These are phyloP conservation scores for Lates japonicus DNA, from an alignment of 2,797 vertebrate species.

Conservation along the genomic window DNA sequence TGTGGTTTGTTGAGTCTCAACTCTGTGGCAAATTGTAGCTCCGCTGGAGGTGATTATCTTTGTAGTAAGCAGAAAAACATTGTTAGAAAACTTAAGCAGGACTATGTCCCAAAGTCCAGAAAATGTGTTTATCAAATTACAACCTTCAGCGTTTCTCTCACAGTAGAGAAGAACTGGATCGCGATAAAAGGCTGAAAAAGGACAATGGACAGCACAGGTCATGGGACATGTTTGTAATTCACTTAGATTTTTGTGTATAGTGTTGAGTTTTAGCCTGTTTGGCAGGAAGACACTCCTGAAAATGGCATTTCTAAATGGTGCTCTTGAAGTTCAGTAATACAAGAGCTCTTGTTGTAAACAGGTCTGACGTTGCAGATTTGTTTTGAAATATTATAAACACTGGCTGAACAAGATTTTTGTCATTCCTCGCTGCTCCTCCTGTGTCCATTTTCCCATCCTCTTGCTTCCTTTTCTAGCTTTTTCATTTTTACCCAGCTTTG, in stretches of 20 bases:
- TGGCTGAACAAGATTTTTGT: conserved; percentile 26
- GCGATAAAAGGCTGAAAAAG: conserved; percentile 20
- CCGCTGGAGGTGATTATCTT: neutral
- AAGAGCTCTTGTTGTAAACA: conserved; percentile 17
- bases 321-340: neutral
- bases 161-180: neutral
- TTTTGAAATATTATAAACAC: conserved; percentile 48
- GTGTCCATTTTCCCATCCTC: conserved; percentile 13
- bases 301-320: conserved; percentile 14
- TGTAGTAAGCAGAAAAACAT: neutral
- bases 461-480: conserved; percentile 35
- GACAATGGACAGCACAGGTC: conserved; percentile 29
- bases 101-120: neutral
- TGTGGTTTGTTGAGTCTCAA: conserved; percentile 9
- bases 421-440: conserved; percentile 21
- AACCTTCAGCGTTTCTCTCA: neutral
- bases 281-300: conserved; percentile 10
- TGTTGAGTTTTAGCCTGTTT: conserved; percentile 10
- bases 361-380: conserved; percentile 6
- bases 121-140: conserved; percentile 2
- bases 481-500: conserved; percentile 31
- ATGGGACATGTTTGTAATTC: conserved; percentile 28
- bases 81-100: neutral
- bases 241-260: conserved; percentile 20
- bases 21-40: neutral